Evolutionary conservation across 37 sponge, comb jelly and placozoan genomes (phyloP).

Genomic region (Chondrosia reniformis): DNA sequence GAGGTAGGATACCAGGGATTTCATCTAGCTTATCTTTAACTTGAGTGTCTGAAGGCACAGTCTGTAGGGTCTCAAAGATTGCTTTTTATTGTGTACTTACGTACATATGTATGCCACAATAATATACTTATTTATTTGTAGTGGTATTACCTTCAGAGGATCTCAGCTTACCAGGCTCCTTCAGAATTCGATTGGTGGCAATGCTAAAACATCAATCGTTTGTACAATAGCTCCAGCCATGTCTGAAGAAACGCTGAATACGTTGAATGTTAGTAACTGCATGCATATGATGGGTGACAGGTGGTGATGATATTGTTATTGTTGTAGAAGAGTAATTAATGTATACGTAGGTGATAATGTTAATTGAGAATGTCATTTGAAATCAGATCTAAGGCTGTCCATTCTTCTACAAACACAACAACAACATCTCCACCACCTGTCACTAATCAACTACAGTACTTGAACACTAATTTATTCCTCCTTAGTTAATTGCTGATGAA

Average conservation of each 20-base stretch:
- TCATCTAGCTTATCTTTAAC: background rate
- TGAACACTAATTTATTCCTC: too few relatives aligned
- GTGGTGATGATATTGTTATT: background rate
- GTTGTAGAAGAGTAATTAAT: background rate
- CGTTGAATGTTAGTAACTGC: constrained; percentile 64
- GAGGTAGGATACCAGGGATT: too few relatives aligned
- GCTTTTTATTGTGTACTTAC: too few relatives aligned
- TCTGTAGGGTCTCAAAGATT: background rate
- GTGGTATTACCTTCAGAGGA: constrained; percentile 83
- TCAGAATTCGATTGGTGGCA: constrained; percentile 92
- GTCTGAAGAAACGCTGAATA: constrained; percentile 78
- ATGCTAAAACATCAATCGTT: constrained; percentile 88
- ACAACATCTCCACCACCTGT: too few relatives aligned
- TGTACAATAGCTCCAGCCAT: constrained; percentile 83
- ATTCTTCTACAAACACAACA: too few relatives aligned
- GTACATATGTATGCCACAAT: too few relatives aligned
- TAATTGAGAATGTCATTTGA: too few relatives aligned
- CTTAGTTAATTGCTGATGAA: too few relatives aligned
- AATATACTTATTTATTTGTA: background rate
- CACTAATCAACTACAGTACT: too few relatives aligned
- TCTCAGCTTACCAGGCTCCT: constrained; percentile 92
- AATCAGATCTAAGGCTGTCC: too few relatives aligned
- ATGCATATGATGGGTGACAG: background rate
- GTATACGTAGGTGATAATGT: too few relatives aligned
- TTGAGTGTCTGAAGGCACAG: too few relatives aligned